phyloP scores from a whole-genome alignment of 2,113 vertebrate genomes.

The Promerops cafer region DNA sequence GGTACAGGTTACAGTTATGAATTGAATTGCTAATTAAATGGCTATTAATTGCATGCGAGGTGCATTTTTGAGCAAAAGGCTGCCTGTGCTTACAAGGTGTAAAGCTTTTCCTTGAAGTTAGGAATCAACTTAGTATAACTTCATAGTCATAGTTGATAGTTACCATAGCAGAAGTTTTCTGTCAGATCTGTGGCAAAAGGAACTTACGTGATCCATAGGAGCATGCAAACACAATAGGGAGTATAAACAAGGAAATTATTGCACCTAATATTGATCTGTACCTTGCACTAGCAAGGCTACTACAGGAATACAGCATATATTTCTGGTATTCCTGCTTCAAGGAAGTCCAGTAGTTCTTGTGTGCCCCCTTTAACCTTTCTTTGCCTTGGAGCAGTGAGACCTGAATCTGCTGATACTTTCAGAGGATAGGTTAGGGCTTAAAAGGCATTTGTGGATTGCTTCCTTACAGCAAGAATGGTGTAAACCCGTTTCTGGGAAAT shows the following conservation, averaged over 20 bases:
- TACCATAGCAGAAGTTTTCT: not conserved
- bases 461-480: not conserved
- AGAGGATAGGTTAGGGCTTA: not conserved
- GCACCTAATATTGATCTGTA: not conserved
- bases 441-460: not conserved
- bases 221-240: rapidly evolving
- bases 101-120: not conserved
- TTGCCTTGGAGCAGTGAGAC: not conserved
- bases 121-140: not conserved
- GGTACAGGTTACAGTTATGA: not conserved
- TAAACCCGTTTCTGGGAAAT: not conserved
- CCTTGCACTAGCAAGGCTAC: not conserved
- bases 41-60: not conserved
- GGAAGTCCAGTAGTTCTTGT: not conserved
- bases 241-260: not conserved
- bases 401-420: not conserved
- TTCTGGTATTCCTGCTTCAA: not conserved
- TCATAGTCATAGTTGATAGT: not conserved
- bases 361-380: not conserved
- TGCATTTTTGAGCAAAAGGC: not conserved
- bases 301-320: not conserved
- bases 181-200: not conserved
- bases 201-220: not conserved
- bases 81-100: not conserved
- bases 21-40: not conserved